Conservation (phyloP, 2,113 vertebrate species). For the Kryptolebias marmoratus region DNA sequence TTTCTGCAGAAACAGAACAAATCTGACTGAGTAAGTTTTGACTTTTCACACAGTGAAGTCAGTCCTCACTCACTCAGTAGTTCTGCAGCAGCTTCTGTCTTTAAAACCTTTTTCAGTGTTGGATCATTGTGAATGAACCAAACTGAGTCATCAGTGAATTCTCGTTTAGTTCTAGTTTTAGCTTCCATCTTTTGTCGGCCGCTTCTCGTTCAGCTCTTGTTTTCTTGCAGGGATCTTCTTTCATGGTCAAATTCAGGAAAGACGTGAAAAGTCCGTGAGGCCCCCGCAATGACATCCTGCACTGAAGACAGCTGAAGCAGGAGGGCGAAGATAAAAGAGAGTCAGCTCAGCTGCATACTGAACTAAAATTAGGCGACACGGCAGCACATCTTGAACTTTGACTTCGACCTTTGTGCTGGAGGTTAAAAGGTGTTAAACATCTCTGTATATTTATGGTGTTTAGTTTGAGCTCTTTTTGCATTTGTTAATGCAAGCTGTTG, state of each 20-base stretch:
- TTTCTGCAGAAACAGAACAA: conserved; percentile 16
- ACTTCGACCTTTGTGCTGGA: conserved; percentile 64
- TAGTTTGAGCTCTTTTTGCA: conserved; percentile 17
- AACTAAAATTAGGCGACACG: conserved; percentile 61
- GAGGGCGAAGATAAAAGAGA: conserved; percentile 26
- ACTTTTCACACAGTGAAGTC: conserved; percentile 20
- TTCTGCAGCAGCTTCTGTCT: conserved; percentile 20
- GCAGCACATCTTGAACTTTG: conserved; percentile 64
- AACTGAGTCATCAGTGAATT: conserved; percentile 2
- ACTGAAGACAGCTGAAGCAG: conserved; percentile 37
- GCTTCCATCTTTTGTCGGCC: conserved; percentile 6
- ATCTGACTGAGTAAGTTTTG: conserved; percentile 30
- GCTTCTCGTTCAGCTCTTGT: conserved; percentile 3
- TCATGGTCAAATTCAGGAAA: conserved; percentile 66
- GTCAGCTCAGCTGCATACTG: conserved; percentile 54
- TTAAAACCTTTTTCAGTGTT: conserved; percentile 2
- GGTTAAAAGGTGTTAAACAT: conserved; percentile 49
- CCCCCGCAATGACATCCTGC: conserved; percentile 41
- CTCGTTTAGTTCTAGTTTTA: conserved; percentile 24
- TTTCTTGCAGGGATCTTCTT: conserved; percentile 68
- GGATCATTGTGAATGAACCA: neutral
- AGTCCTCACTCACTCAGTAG: conserved; percentile 17
- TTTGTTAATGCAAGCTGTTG: conserved; percentile 24
- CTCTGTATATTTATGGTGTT: conserved; percentile 52
- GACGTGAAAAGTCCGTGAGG: conserved; percentile 56